A percentile compares a stretch with the other conserved stretches of the same genome.
phyloP scores from a whole-genome alignment of 2,797 vertebrate species.

The Chiloscyllium punctatum region DNA sequence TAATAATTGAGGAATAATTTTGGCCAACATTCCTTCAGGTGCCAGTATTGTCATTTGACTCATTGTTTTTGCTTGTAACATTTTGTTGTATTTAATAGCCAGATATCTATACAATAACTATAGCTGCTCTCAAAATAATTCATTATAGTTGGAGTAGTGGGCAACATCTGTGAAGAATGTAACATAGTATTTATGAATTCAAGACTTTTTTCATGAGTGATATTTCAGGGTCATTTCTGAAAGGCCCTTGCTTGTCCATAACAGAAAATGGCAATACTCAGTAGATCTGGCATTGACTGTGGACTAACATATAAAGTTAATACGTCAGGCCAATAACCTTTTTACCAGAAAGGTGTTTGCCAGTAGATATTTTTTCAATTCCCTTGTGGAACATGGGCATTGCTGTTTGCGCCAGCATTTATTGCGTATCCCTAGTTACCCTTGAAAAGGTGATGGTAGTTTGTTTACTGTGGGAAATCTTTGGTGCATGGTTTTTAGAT shows the following conservation, averaged over 20 bases:
- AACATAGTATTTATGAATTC: background rate
- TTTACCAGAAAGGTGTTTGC: too few species aligned
- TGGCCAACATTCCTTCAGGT: background rate
- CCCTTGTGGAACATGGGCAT: too few species aligned
- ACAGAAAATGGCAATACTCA: too few species aligned
- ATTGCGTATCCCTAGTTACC: too few species aligned
- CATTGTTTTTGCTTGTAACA: background rate
- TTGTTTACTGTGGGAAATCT: background rate
- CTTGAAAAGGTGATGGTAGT: too few species aligned
- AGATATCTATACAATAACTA: background rate
- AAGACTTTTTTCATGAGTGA: background rate
- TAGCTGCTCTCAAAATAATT: background rate
- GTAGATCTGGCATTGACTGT: too few species aligned
- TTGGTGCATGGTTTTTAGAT: background rate
- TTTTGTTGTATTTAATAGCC: background rate
- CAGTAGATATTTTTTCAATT: too few species aligned
- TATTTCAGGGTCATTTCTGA: background rate
- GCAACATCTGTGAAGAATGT: background rate
- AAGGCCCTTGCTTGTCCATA: background rate
- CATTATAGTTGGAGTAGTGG: background rate
- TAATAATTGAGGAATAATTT: background rate
- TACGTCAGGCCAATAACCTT: too few species aligned
- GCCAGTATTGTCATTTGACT: background rate
- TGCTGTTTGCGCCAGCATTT: too few species aligned
- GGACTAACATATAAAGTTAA: too few species aligned